Conservation (phyloP, 2,797 vertebrate species). For the Platyrinchus mystaceus region DNA sequence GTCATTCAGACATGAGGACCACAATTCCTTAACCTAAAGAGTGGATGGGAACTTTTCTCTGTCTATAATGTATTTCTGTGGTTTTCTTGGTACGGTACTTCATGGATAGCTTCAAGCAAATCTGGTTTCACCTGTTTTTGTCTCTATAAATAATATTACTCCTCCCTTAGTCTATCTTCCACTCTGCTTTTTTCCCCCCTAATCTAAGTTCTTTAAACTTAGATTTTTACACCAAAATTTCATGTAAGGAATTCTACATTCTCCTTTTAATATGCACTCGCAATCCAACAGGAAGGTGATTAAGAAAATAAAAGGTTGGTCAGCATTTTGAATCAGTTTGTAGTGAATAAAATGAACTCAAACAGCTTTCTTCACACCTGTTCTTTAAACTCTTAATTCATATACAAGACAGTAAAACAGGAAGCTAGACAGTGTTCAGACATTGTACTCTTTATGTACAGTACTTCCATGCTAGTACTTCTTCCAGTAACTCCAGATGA, state of each 20-base stretch:
- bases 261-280: not conserved
- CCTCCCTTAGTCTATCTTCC: not conserved
- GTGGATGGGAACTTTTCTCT: not conserved
- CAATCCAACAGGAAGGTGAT: not conserved
- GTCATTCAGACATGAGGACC: not conserved
- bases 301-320: not conserved
- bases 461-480: not conserved
- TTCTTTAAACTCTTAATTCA: not conserved
- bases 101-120: not conserved
- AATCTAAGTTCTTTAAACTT: not conserved
- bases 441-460: not conserved
- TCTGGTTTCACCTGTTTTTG: not conserved
- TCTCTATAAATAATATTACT: not conserved
- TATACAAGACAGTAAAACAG: conserved; percentile 14
- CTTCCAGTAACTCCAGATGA: conserved; percentile 31
- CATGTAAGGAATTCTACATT: not conserved
- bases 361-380: conserved; percentile 1
- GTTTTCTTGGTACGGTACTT: not conserved
- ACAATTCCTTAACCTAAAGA: not conserved
- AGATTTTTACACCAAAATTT: not conserved
- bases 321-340: not conserved
- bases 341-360: not conserved
- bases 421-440: conserved; percentile 26
- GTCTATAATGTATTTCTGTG: not conserved
- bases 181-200: fast-evolving